phyloP scores from a whole-genome alignment of 2,888 invertebrate genomes.

The Nemotelus pantherinus region DNA sequence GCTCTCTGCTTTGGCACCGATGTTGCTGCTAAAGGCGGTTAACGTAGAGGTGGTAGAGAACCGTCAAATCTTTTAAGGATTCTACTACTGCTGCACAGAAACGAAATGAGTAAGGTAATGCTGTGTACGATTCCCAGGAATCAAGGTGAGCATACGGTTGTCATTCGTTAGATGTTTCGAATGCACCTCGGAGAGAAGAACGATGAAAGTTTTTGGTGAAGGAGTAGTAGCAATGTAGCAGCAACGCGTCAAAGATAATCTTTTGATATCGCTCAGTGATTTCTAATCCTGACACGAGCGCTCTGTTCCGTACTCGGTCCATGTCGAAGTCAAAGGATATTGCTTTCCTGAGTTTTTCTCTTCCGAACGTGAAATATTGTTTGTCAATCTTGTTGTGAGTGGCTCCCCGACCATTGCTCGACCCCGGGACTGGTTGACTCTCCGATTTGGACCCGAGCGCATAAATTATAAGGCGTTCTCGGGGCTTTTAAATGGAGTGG shows the following conservation, averaged over 20 bases:
- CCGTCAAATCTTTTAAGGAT: neutral
- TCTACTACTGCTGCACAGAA: neutral
- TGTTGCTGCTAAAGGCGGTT: too few relatives aligned
- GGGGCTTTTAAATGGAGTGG: neutral
- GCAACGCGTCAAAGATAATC: conserved; percentile 12
- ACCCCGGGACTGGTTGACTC: neutral
- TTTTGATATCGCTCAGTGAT: conserved; percentile 21
- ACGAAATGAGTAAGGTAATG: too few relatives aligned
- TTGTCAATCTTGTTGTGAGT: conserved; percentile 33
- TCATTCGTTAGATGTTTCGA: conserved; percentile 11
- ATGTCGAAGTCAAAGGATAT: neutral
- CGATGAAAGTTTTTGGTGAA: neutral
- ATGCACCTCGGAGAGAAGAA: neutral
- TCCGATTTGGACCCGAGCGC: conserved; percentile 7
- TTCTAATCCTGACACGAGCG: neutral
- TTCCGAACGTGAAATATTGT: neutral
- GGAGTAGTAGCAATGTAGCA: neutral
- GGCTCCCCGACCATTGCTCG: neutral
- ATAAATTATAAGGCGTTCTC: conserved; percentile 36
- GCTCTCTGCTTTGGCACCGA: too few relatives aligned
- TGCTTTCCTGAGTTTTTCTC: neutral
- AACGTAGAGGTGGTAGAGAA: neutral
- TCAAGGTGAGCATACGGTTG: neutral
- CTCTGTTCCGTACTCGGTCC: neutral
- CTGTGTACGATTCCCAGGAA: neutral